Evolutionary conservation across 2,797 vertebrate genomes (phyloP).

Genomic region (Streptopelia turtur): DNA sequence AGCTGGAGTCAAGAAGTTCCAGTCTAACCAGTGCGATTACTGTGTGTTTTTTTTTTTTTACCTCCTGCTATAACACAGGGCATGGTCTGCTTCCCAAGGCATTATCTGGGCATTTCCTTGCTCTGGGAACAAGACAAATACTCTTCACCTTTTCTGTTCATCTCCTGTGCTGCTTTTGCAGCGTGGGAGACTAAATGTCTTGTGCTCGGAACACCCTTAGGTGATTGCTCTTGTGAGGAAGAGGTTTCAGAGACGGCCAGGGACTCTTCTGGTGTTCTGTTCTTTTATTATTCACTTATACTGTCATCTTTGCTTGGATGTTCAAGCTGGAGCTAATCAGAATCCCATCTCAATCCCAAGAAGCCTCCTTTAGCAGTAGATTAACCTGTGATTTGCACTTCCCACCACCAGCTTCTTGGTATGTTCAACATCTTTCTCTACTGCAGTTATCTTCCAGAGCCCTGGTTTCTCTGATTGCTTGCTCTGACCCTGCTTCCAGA

Average conservation of each 20-base stretch:
- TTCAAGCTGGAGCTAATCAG: background rate
- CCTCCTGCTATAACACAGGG: background rate
- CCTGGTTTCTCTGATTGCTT: background rate
- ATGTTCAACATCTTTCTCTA: background rate
- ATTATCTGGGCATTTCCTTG: background rate
- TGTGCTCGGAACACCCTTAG: background rate
- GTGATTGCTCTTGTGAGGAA: background rate
- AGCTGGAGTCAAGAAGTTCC: background rate
- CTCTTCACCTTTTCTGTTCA: background rate
- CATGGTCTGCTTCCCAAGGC: background rate
- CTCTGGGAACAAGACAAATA: background rate
- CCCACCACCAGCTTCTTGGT: background rate
- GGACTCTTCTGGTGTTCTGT: background rate
- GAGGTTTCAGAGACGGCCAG: background rate
- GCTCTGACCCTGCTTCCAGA: background rate
- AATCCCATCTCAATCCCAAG: background rate
- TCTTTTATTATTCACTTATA: background rate
- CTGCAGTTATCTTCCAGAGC: background rate
- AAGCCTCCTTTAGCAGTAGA: background rate
- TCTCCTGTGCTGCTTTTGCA: background rate
- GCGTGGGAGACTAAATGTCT: background rate
- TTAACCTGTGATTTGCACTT: background rate
- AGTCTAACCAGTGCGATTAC: background rate
- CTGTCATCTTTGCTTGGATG: background rate
- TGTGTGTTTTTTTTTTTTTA: background rate